Evolutionary conservation across 2,888 invertebrate genomes (phyloP), one percentile per base, ranked within the genome.

Genomic region (Tolmerus cingulatus): DNA sequence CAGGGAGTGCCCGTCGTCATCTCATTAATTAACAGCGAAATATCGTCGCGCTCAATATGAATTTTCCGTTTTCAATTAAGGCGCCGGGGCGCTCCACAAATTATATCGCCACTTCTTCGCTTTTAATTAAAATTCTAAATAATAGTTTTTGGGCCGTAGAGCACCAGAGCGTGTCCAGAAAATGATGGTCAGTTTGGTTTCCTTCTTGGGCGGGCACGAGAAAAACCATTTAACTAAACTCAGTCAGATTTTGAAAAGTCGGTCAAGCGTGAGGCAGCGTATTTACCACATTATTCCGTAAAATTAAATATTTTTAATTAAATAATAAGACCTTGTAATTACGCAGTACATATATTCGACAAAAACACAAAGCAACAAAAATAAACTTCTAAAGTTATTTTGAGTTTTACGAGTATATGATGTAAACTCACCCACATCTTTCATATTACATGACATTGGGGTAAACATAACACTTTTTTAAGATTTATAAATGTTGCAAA

Each of bases 21-120:
- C 82, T 82, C 82, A 82, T 82, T 82, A 82, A 82, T 82, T 82
- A 82, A 82, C 51, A 66, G 82, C 51, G 34, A 79, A 51, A 79
- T 79, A 79, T 82, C 55, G 55, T 51, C 82, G 57, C 16, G 81
- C 51, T 81, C 81, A 51, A 81, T 81, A 81, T 82, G 57, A 82
- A 37, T 82, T 57, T 51, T 82, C 66, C 66, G 82, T 57, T 82
- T 82, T 82, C 82, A 82, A 82, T 82, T 82, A 82, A 82, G 55
- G 57, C 66, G 66, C 27, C 66, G 9, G 4, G 4, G 27, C 12
- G 2, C 23, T 27, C 12, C 66, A 66, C 66, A 27, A 66, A 27
- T 66, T 66, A 66, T 66, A 66, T 66, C 66, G 23, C 66, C 27
- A 9, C 66, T 23, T 23, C 66, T 19, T 66, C 9, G 23, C 23